A percentile compares a stretch with the other conserved stretches of the same genome.
Conservation (phyloP, 2,888 invertebrate genomes). For the Sabatieria punctata region DNA sequence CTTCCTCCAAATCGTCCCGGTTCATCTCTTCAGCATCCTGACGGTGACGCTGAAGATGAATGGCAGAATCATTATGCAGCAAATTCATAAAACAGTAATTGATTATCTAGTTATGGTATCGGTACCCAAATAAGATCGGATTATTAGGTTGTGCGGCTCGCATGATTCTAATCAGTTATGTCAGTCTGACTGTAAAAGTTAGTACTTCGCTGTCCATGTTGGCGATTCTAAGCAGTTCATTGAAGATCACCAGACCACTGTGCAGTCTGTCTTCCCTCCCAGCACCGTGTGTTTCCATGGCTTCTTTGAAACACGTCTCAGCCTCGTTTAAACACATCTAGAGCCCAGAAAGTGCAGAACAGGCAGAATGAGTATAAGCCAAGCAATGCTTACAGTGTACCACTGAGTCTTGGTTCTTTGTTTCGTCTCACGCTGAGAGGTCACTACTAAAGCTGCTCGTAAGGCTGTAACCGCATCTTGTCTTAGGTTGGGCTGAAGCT, state of each 20-base stretch:
- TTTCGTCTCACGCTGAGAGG: conserved; percentile 82
- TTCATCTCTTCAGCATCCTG: background rate
- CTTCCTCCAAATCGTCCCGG: too few relatives aligned
- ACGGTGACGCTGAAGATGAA: background rate
- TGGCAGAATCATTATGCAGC: too few relatives aligned
- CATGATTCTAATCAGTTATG: too few relatives aligned
- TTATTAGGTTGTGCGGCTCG: too few relatives aligned
- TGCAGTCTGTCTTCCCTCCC: conserved; percentile 68
- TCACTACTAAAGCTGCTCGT: conserved; percentile 81
- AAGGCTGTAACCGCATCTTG: conserved; percentile 84
- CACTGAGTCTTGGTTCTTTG: conserved; percentile 72
- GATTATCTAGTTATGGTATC: too few relatives aligned
- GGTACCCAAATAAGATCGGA: too few relatives aligned
- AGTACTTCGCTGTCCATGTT: conserved; percentile 18
- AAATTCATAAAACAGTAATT: too few relatives aligned
- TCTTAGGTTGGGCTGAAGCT: conserved; percentile 54
- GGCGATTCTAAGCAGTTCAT: conserved; percentile 60
- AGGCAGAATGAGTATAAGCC: background rate
- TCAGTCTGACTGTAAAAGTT: too few relatives aligned
- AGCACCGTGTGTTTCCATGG: background rate
- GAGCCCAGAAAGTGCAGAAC: background rate
- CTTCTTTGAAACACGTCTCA: conserved; percentile 35
- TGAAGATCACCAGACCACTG: conserved; percentile 73
- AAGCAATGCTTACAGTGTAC: conserved; percentile 39
- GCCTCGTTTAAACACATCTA: conserved; percentile 82